Evolutionary conservation across 1,140 invertebrate genomes (phyloP), one percentile per base, ranked within the genome.

Genomic region (Neoseiulus cucumeris): DNA sequence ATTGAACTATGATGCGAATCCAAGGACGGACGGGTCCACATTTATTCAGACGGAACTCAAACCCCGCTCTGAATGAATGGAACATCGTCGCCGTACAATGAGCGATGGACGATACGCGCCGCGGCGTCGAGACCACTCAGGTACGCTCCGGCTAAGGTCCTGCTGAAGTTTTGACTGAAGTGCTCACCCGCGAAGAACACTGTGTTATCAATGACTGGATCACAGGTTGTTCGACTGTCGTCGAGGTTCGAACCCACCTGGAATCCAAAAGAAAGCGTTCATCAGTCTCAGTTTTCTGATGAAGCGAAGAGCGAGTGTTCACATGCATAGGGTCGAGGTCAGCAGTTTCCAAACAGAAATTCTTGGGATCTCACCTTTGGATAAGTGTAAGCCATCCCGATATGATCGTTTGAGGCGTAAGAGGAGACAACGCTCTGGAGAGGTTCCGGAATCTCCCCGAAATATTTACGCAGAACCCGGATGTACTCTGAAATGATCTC

Each of bases 371-470:
- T 25, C 22, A 59, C 51, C 51, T 59, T 59, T 14, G 51, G 51
- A 59, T 59, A 59, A 6, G 51, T 59, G 22, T 59, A 59, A 14
- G 51, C 51, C 51, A 59, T 59, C 4, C 51, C 51, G 5, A 59
- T 59, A 25, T 59, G 51, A 14, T 59, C 51, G 22, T 59, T 59
- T 14, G 51, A 59, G 4, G 25, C 25, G 33, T 18, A 59, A 29
- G 12, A 17, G 4, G 51, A 59, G 14, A 59, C 51, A 9, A 29
- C 25, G 51, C 22, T 29, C 22, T 59, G 51, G 6, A 59, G 22
- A 29, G 51, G 51, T 59, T 59, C 51, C 1, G 51, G 51, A 18
- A 59, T 59, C 51, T 59, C 51, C 14, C 51, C 51, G 22, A 59
- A 59, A 20, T 29, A 29, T 25, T 59, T 59, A 2, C 51, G 25